phyloP scores from a whole-genome alignment of 2,113 vertebrate species.

The Vimba vimba region DNA sequence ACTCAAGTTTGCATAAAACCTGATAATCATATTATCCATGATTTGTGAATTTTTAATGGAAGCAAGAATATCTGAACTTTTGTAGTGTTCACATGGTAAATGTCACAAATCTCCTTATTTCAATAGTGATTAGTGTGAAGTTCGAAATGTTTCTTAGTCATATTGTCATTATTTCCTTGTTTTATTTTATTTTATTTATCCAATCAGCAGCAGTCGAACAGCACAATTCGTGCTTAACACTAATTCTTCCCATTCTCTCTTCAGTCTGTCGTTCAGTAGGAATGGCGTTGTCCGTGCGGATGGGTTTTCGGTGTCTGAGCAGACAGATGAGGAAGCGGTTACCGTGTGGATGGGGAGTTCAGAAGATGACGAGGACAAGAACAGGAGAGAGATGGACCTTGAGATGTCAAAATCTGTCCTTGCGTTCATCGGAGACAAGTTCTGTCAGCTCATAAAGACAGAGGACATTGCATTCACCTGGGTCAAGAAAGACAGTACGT shows the following conservation, averaged over 20 bases:
- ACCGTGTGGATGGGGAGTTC: constrained; percentile 43
- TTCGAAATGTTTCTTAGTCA: too few species aligned
- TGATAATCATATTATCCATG: background rate
- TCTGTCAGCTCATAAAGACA: constrained; percentile 86
- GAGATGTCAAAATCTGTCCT: constrained; percentile 87
- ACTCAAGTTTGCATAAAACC: background rate
- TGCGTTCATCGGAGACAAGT: constrained; percentile 86
- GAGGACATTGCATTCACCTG: constrained; percentile 87
- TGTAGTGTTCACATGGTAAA: background rate
- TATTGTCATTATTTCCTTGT: too few species aligned
- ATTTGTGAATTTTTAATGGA: background rate
- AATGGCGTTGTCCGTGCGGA: constrained; percentile 88
- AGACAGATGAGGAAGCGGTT: constrained; percentile 86
- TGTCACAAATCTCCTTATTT: background rate
- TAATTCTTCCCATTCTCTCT: background rate
- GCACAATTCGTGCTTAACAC: background rate
- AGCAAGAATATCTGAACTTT: background rate
- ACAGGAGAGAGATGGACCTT: constrained; percentile 83
- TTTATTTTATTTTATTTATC: background rate
- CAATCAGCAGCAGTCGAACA: background rate
- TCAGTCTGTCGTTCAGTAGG: constrained; percentile 88
- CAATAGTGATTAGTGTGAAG: too few species aligned
- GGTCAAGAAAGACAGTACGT: constrained; percentile 87
- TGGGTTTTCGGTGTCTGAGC: constrained; percentile 88
- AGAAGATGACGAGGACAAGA: constrained; percentile 37